Base-by-base conservation (phyloP, 1,140 invertebrate species). In the Penaeus chinensis region DNA sequence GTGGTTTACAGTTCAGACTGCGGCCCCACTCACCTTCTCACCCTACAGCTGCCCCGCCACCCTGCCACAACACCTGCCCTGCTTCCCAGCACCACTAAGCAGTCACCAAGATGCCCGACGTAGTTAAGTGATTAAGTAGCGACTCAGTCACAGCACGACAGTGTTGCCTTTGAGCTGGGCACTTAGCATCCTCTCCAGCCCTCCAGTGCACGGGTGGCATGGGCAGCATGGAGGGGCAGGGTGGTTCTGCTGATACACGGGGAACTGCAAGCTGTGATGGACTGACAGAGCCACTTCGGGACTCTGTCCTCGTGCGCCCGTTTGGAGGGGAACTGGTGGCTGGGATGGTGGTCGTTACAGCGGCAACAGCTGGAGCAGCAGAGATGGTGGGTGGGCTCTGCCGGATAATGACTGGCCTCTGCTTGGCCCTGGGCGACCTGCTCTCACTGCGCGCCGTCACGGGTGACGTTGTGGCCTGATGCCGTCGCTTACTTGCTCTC, bases 221-320 rank as follows among this genome's bases (percentile, higher is more conserved):
- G 69, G 88, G 88, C 79, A 89, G 74, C 80, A 66, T 47, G 71
- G 88, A 89, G 78, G 88, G 88, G 84, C 84, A 86, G 84, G 88
- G 88, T 82, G 88, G 88, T 84, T 89, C 88, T 62, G 88, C 88
- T 65, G 88, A 86, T 18, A 89, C 88, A 85, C 84, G 84, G 65
- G 88, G 88, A 60, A 89, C 88, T 85, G 88, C 88, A 78, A 89
- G 81, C 87, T 84, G 87, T 47, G 87, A 88, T 71, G 88, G 84
- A 82, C 84, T 89, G 24, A 83, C 74, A 79, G 84, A 89, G 80
- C 79, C 84, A 86, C 81, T 86, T 47, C 79, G 61, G 61, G 79
- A 78, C n/a, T 82, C 81, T 32, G 77, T 61, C 74, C 80, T 69
- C 63, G n/a, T 18, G 37, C 60, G 62, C 19, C 85, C 60, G 24